Evolutionary conservation across 2,888 invertebrate genomes (phyloP), one percentile per base, ranked within the genome.

Genomic region (Agonopterix arenella): DNA sequence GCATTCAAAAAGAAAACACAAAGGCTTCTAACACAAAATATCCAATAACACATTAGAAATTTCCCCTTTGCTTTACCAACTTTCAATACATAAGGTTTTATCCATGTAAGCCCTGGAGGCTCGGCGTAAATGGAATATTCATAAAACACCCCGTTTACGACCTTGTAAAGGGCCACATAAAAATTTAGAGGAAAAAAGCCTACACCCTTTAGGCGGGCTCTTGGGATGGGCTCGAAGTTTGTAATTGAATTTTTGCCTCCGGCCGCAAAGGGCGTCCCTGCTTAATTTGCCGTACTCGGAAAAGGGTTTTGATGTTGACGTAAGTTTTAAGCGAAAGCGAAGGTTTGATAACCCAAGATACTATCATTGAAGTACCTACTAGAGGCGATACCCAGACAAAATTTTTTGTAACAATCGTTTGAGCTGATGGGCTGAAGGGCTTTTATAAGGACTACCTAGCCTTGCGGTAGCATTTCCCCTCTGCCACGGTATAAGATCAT

Each of bases 211-310:
- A 76, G 80, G 77, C 72, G 67, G 69, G 73, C 86, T 84, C 86
- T 74, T 85, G 86, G 86, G 85, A 88, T 83, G 83, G 80, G 66
- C 65, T 62, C 71, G 76, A 85, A 86, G 84, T 89, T 84, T 74
- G 85, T 88, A 89, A 89, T 89, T 89, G 88, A 89, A 89, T 89
- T 89, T 86, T 88, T 84, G 86, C 86, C 85, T 82, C 73, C 70
- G 82, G 85, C 86, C 86, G 82, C 88, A 85, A 81, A 84, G 88
- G 88, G 84, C 76, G 68, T 70, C 71, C 77, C 76, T 84, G 86
- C 83, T 81, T 88, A 88, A 89, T 88, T 86, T 84, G 79, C 77
- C 78, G 76, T 67, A 76, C 76, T 71, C 81, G 62, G 68, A 73
- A 81, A 54, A 85, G 84, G 88, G 84, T 84, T 84, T 61, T 62